A percentile compares a stretch with the other conserved stretches of the same genome.
These are phyloP conservation scores for Smittia sp. DNA, from an alignment of 2,888 invertebrate genomes.

Conservation along the genomic window DNA sequence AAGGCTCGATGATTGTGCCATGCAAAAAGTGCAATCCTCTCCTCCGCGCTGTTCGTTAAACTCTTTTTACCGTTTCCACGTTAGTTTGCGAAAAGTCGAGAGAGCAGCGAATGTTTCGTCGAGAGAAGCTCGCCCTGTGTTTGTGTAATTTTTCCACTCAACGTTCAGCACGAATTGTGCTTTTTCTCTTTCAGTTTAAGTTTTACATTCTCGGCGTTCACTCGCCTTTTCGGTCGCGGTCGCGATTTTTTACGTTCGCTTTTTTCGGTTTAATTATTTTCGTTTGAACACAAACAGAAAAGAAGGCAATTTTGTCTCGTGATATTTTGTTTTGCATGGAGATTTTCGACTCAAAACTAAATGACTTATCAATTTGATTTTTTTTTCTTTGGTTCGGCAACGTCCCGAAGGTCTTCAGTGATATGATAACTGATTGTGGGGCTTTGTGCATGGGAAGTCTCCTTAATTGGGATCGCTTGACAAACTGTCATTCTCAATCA, in stretches of 20 bases:
- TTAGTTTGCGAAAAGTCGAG: conserved; percentile 33
- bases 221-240: conserved; percentile 17
- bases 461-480: no score
- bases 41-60: conserved; percentile 31
- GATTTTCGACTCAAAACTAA: background rate
- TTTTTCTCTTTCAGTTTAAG: conserved; percentile 39
- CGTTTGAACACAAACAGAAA: background rate
- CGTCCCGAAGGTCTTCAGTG: background rate
- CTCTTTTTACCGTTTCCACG: conserved; percentile 25
- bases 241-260: background rate
- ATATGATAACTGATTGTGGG: conserved; percentile 6
- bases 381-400: background rate
- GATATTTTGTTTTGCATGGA: conserved; percentile 4
- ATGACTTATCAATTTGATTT: conserved; percentile 20
- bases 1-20: background rate
- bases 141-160: conserved; percentile 33
- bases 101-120: background rate
- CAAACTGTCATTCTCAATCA: no score
- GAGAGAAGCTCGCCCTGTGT: conserved; percentile 15
- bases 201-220: conserved; percentile 39
- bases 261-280: conserved; percentile 32
- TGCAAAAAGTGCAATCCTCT: conserved; percentile 38
- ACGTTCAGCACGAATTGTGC: conserved; percentile 35
- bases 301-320: background rate
- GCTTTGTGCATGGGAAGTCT: conserved; percentile 9